Evolutionary conservation across 2,888 invertebrate species (phyloP).

Genomic region (Pyrochroa serraticornis): DNA sequence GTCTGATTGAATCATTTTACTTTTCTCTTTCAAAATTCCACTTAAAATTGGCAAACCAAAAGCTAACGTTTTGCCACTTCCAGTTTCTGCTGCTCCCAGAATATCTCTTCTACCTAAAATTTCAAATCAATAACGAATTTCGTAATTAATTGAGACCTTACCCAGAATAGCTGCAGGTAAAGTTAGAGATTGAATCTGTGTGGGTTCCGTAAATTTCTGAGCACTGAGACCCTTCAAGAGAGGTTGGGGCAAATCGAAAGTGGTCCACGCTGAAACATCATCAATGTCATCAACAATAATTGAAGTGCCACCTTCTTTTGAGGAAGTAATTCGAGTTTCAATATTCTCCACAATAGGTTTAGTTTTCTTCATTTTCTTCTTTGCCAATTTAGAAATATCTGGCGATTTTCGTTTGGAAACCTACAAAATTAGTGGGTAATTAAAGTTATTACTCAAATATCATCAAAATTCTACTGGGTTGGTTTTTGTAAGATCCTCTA

Average conservation of each 20-base stretch:
- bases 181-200: conserved; percentile 83
- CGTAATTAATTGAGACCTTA: conserved; percentile 40
- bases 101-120: conserved; percentile 79
- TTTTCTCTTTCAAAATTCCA: conserved; percentile 72
- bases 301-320: conserved; percentile 27
- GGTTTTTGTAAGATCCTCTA: conserved; percentile 58
- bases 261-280: conserved; percentile 68
- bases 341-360: conserved; percentile 1
- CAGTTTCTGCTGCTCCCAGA: conserved; percentile 98
- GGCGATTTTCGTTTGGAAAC: conserved; percentile 30
- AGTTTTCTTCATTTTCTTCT: conserved; percentile 20
- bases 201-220: conserved; percentile 80
- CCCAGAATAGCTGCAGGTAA: conserved; percentile 87
- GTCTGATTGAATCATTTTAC: neutral
- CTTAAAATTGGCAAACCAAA: conserved; percentile 93
- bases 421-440: conserved; percentile 45
- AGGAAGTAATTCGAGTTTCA: conserved; percentile 18
- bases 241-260: conserved; percentile 70
- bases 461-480: conserved; percentile 13
- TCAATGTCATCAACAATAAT: conserved; percentile 37
- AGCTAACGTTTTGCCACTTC: conserved; percentile 97
- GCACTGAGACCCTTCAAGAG: conserved; percentile 78
- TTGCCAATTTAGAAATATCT: neutral
- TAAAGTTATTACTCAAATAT: conserved; percentile 25
- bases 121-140: conserved; percentile 5